Conservation (phyloP, 2,797 vertebrate species). For the Rhadinocentrus ornatus region DNA sequence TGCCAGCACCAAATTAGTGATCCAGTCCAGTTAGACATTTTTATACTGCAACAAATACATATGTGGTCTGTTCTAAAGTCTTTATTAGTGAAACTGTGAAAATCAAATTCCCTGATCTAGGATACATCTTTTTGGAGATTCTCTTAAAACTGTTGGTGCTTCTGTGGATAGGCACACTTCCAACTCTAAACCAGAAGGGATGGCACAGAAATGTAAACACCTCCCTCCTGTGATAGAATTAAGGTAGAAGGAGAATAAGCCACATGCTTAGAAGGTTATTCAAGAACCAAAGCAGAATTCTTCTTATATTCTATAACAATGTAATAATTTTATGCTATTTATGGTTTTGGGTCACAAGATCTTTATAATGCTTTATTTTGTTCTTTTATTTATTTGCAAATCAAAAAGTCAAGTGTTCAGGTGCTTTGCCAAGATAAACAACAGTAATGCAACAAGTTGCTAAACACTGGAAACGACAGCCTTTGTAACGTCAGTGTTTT, state of each 20-base stretch:
- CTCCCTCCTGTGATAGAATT: constrained; percentile 30
- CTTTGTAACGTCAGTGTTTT: constrained; percentile 60
- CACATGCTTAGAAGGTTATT: neutral
- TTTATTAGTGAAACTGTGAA: too few relatives aligned
- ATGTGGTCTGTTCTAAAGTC: too few relatives aligned
- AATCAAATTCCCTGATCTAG: too few relatives aligned
- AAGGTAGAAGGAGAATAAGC: neutral
- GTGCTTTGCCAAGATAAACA: constrained; percentile 77
- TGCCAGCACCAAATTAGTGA: neutral
- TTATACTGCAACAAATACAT: too few relatives aligned
- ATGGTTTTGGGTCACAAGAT: neutral
- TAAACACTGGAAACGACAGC: constrained; percentile 48
- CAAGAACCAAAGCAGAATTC: neutral
- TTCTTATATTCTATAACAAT: neutral
- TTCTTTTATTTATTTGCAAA: constrained; percentile 10
- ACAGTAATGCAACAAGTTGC: constrained; percentile 59
- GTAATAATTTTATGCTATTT: neutral
- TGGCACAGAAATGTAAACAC: neutral
- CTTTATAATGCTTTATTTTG: neutral
- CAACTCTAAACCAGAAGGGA: neutral
- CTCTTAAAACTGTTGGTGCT: too few relatives aligned
- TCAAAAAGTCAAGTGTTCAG: constrained; percentile 31
- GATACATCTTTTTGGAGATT: too few relatives aligned
- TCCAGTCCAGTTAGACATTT: too few relatives aligned
- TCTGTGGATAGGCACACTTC: too few relatives aligned